These are phyloP conservation scores for Montipora efflorescens DNA, from an alignment of 64 coral and sea anemone genomes.

Conservation along the genomic window DNA sequence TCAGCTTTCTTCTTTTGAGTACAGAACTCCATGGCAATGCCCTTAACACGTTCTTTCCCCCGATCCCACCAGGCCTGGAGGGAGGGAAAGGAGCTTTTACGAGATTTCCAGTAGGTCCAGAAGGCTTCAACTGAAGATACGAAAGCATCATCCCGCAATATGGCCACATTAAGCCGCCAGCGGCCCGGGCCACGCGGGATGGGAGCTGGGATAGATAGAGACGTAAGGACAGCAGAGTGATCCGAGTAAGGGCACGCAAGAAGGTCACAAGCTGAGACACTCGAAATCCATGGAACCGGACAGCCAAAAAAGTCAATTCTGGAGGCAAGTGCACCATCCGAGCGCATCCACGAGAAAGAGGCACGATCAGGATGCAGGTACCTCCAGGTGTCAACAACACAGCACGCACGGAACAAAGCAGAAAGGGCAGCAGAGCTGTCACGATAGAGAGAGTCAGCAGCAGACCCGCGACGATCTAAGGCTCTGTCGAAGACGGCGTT, in stretches of 20 bases:
- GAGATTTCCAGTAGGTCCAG: background rate
- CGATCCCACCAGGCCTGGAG: slow-evolving; percentile 48
- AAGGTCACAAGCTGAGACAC: background rate
- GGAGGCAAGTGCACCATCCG: background rate
- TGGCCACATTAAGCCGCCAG: slow-evolving; percentile 18
- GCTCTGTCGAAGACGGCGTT: slow-evolving; percentile 59
- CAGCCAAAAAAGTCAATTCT: slow-evolving; percentile 20
- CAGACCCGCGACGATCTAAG: background rate
- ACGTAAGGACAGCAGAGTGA: slow-evolving; percentile 29
- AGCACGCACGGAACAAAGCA: background rate
- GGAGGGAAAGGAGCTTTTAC: background rate
- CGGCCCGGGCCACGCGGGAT: background rate
- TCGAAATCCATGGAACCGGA: background rate
- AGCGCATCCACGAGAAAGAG: background rate
- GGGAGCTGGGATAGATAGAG: background rate
- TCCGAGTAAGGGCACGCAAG: slow-evolving; percentile 30
- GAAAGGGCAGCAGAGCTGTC: background rate
- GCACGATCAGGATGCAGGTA: background rate
- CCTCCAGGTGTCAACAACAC: slow-evolving; percentile 12
- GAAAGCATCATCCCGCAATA: background rate
- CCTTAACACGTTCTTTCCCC: background rate
- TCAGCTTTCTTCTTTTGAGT: background rate
- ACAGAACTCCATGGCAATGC: background rate
- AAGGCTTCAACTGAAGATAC: background rate
- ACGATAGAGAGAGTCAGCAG: background rate